phyloP scores from a whole-genome alignment of 2,797 vertebrate species.

The Danio jaintianensis region DNA sequence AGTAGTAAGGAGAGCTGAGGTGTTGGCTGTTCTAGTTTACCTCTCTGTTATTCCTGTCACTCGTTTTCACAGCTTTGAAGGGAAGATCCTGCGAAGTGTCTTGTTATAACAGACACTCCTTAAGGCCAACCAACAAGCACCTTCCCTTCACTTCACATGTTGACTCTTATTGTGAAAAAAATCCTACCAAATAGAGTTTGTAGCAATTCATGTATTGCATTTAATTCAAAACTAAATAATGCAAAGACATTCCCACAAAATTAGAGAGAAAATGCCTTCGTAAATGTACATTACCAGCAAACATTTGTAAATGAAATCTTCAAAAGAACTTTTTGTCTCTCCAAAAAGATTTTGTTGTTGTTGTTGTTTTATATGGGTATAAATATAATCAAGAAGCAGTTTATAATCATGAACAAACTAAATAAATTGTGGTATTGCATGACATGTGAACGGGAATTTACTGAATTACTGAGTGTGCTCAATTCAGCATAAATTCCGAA shows the following conservation, averaged over 20 bases:
- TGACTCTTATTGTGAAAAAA: neutral
- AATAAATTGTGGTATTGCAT: too few species aligned
- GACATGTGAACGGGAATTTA: too few species aligned
- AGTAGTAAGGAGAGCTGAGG: neutral
- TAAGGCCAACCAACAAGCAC: neutral
- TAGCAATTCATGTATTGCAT: neutral
- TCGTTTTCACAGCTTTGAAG: conserved; percentile 47
- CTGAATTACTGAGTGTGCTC: too few species aligned
- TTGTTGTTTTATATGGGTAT: too few species aligned
- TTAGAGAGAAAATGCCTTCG: neutral
- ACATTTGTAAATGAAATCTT: neutral
- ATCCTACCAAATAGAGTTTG: neutral
- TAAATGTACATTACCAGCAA: neutral
- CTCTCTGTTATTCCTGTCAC: neutral
- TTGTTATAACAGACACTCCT: neutral
- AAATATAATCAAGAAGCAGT: too few species aligned
- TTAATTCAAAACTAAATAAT: neutral
- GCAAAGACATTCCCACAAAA: neutral
- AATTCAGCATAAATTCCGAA: too few species aligned
- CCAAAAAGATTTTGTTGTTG: too few species aligned
- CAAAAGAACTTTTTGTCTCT: neutral
- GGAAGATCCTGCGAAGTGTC: conserved; percentile 8
- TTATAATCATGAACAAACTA: too few species aligned
- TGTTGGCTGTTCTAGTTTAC: neutral
- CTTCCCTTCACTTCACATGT: neutral